Base-by-base conservation (phyloP, 92 coral and sea anemone species). In the Plumapathes pennacea region DNA sequence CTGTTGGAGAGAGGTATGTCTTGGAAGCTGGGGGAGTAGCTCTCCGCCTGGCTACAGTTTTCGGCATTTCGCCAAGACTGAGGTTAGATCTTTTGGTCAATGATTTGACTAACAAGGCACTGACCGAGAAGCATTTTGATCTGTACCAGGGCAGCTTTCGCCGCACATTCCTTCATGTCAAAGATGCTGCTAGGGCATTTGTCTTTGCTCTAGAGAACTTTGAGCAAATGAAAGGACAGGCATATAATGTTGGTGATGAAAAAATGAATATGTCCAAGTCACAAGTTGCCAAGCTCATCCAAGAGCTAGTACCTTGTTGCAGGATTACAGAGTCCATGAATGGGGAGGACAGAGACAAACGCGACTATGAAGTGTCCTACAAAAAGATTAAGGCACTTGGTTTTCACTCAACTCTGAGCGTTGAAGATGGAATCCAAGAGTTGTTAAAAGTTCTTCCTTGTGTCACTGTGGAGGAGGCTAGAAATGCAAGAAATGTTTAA, bases 41-140 rank as follows among this genome's bases (percentile, higher is more conserved):
- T 23, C 80, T 90, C 17, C 97, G 97, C 25, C 76, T 90, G 42
- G 97, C 97, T 32, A 90, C 97, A 6, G 97, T 90, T 39, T 90
- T 90, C 26, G 97, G 97, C 7, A 77, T 90, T 32, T 83, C 97
- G 10, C 88, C 95, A 23, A 72, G 95, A 33, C 75, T 90, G 8
- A 78, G 97, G 30, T 81, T 90, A 17, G 97, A 90, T 33, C 95
- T 90, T 1, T 77, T 90, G 27, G 90, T 90, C 8, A 90, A 86
- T 31, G 95, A 90, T 54, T 80, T 90, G 14, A 90, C 97, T 7
- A 50, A 90, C 67, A 90, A 86, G 40, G 97, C 97, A 8, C 30
- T 90, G 48, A 90, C 87, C 4, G 41, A 72, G 55, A 80, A 60
- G 50, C 78, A 82, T 51, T 90, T 90, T 60, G 97, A 86, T 32